Base-by-base conservation (phyloP, 2,797 vertebrate species). In the Sebastes nivosus region DNA sequence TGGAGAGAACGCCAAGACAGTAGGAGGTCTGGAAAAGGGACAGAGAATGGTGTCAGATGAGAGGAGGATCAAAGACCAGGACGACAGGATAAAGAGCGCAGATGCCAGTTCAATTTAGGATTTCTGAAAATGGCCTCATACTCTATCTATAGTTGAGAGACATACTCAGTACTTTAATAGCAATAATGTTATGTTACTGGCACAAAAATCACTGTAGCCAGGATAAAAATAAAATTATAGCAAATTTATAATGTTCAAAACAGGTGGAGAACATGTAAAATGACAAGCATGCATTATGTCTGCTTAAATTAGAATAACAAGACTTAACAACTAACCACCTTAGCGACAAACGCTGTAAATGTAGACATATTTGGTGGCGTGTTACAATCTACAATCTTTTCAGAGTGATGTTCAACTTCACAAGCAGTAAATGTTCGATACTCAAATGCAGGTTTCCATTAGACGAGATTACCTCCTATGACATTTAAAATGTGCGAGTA, bases 41-140 rank as follows among this genome's bases (percentile, higher is more conserved):
- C 87, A 81, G 82, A 86, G 76, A 87, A 85, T 46, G 81, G 70
- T 90, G 80, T 80, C 83, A 90, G 87, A 90, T 90, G 88, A 92
- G 84, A 90, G 80, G 82, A 87, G 85, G 90, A 93, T 94, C 89
- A 93, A 92, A 93, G 87, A 91, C 72, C 84, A 81, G 75, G 74
- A 86, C 54, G 76, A 79, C 85, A 79, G 81, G 80, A 90, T 77
- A 72, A 87, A 66, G 27, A 70, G 67, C 12, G n/a, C 69, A 82
- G 67, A 83, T 60, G 85, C 69, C 85, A 87, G 60, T 82, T 84
- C 52, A 85, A 84, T 87, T 87, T 81, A 76, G 66, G 60, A 79
- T 87, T 82, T 63, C 30, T 54, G n/a, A 67, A 93, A 89, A 83
- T 57, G 69, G 69, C 67, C 65, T 82, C 66, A 64, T 34, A 75